Evolutionary conservation across 2,888 invertebrate species (phyloP).

Genomic region (Holacanthella duospinosa): DNA sequence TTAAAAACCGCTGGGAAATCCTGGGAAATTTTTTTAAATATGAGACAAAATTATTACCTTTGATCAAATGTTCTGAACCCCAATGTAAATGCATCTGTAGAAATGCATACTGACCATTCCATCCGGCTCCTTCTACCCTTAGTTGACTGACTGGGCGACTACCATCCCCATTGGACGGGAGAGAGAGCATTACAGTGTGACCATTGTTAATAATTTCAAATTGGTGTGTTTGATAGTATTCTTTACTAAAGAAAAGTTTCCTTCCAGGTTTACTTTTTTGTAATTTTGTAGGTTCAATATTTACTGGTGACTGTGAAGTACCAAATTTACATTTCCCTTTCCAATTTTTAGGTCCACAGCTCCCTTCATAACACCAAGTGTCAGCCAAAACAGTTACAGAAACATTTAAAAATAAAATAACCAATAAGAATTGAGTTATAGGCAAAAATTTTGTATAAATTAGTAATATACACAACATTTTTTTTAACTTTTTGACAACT

Average conservation of each 20-base stretch:
- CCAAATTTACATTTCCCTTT: conserved; percentile 8
- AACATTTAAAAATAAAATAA: no score
- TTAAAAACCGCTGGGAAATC: no score
- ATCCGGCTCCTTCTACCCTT: not conserved
- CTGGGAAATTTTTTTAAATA: no score
- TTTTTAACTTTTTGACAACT: no score
- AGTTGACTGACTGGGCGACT: not conserved
- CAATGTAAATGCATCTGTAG: conserved; percentile 10
- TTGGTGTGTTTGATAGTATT: not conserved
- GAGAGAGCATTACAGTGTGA: not conserved
- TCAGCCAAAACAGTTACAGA: not conserved
- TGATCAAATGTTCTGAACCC: conserved; percentile 9
- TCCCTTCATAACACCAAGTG: conserved; percentile 8
- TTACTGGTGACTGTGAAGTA: not conserved
- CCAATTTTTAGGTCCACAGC: conserved; percentile 8
- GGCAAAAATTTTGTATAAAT: no score
- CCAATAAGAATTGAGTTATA: no score
- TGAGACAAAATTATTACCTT: no score
- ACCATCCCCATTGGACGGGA: not conserved
- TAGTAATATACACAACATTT: no score
- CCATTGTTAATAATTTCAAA: conserved; percentile 10
- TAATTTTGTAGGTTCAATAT: not conserved
- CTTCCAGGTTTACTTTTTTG: not conserved
- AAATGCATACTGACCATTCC: conserved; percentile 2
- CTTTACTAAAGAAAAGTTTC: conserved; percentile 3